These are phyloP conservation scores for Lasiurus cinereus DNA, from an alignment of 2,113 vertebrate species.

Conservation along the genomic window DNA sequence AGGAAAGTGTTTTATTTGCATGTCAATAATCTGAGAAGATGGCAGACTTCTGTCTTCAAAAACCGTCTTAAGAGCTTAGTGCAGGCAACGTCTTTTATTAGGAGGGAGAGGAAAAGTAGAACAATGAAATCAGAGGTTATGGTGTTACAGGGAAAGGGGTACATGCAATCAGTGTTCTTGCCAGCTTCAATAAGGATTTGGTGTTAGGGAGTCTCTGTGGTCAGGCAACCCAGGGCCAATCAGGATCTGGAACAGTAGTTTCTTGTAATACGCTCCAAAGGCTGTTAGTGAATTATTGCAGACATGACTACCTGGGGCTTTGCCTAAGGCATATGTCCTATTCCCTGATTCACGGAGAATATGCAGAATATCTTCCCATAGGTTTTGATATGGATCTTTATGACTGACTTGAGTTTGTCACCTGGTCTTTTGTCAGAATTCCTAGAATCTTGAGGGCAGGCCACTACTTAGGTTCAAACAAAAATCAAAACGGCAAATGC, in stretches of 20 bases:
- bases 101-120: neutral
- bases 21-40: neutral
- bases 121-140: neutral
- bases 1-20: neutral
- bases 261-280: neutral
- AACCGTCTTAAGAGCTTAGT: neutral
- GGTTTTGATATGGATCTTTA: neutral
- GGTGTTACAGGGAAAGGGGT: neutral
- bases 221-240: neutral
- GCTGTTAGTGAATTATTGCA: neutral
- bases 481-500: neutral
- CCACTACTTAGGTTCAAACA: neutral
- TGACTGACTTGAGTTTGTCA: neutral
- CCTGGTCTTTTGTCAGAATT: neutral
- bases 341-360: neutral
- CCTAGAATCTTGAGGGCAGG: neutral
- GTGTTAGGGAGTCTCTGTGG: neutral
- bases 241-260: neutral
- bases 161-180: neutral
- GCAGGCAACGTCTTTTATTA: neutral
- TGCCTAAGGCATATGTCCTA: neutral
- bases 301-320: no score
- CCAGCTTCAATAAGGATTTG: neutral
- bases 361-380: neutral
- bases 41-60: neutral